A percentile compares a stretch with the other conserved stretches of the same genome.
phyloP scores from a whole-genome alignment of 2,888 invertebrate species.

The Empis stercorea region DNA sequence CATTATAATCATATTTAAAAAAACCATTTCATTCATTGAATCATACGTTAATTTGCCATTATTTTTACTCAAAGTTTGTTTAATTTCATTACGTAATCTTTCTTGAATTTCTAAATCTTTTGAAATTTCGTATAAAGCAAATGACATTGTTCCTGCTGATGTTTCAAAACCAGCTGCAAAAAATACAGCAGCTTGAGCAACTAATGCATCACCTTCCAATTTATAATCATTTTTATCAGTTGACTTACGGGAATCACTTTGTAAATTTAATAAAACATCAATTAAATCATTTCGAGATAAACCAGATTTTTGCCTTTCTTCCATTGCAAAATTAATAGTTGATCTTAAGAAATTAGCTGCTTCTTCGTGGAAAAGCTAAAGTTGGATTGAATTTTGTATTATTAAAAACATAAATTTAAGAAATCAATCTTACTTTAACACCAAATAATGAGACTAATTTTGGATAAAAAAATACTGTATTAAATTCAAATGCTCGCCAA shows the following conservation, averaged over 20 bases:
- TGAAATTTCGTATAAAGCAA: constrained; percentile 1
- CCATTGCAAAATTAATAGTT: constrained; percentile 31
- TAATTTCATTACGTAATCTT: constrained; percentile 4
- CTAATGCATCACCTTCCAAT: constrained; percentile 23
- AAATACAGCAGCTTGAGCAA: constrained; percentile 31
- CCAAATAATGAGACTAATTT: constrained; percentile 22
- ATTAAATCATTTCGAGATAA: constrained; percentile 37
- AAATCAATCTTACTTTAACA: constrained; percentile 12
- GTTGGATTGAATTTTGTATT: neutral
- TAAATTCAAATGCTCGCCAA: constrained; percentile 22
- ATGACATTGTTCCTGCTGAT: constrained; percentile 23
- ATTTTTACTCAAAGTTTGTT: neutral
- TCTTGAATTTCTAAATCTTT: constrained; percentile 2
- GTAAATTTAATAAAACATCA: constrained; percentile 37
- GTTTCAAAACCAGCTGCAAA: constrained; percentile 33
- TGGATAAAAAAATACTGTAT: constrained; percentile 26
- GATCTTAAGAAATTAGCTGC: constrained; percentile 18
- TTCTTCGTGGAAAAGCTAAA: neutral
- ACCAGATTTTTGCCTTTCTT: constrained; percentile 31
- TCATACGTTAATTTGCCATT: constrained; percentile 2
- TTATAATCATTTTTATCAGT: constrained; percentile 15
- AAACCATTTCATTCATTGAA: constrained; percentile 2
- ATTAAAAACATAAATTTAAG: too few species aligned
- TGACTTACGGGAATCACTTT: constrained; percentile 19
- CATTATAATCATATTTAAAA: constrained; percentile 21